Percentiles rank a stretch among this genome's conserved stretches.
phyloP scores from a whole-genome alignment of 2,113 vertebrate species.

The Boulengeromyrus knoepffleri region DNA sequence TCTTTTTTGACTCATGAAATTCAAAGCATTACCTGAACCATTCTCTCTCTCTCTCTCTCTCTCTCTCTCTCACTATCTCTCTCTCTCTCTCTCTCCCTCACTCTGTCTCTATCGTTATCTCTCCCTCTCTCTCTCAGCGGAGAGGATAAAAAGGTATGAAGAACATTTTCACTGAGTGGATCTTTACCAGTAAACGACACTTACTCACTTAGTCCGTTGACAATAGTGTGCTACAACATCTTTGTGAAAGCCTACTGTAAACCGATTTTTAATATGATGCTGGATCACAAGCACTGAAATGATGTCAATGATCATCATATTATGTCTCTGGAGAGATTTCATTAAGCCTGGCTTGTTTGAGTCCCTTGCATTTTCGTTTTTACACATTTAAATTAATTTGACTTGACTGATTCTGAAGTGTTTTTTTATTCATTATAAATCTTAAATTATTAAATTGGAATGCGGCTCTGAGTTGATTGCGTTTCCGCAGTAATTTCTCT shows the following conservation, averaged over 20 bases:
- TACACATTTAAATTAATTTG: neutral
- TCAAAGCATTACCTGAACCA: neutral
- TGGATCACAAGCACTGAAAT: neutral
- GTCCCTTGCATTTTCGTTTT: neutral
- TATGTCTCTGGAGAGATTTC: neutral
- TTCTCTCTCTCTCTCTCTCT: neutral
- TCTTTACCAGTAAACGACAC: neutral
- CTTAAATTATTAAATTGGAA: neutral
- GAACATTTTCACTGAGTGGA: neutral
- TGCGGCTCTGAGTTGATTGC: neutral
- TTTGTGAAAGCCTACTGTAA: neutral
- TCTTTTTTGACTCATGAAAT: conserved; percentile 12
- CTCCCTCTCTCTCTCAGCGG: neutral
- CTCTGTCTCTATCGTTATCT: neutral
- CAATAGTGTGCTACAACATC: neutral
- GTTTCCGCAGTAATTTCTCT: neutral
- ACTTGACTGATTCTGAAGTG: neutral
- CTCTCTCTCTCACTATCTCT: neutral
- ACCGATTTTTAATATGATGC: neutral
- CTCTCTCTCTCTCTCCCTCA: neutral
- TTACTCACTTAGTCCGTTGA: neutral
- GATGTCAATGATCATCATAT: neutral
- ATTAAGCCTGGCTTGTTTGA: neutral
- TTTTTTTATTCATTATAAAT: conserved; percentile 3
- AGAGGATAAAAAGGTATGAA: neutral